phyloP scores from a whole-genome alignment of 53 echinoderm and acorn worm species.

The Arbacia lixula region DNA sequence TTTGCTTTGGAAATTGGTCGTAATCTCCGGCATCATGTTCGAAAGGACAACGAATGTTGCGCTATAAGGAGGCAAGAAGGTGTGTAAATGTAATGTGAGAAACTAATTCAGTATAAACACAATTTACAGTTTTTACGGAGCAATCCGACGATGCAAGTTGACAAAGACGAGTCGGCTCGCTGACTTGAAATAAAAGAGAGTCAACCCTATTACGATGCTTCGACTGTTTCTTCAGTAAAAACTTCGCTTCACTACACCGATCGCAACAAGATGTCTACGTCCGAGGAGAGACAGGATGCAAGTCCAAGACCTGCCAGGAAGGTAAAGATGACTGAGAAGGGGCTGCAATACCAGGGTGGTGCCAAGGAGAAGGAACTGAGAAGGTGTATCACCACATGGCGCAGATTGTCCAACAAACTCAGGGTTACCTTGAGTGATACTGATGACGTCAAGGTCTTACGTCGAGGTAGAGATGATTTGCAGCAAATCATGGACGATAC shows the following conservation, averaged over 20 bases:
- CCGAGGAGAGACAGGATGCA: not conserved
- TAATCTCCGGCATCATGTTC: too few relatives aligned
- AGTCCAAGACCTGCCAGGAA: not conserved
- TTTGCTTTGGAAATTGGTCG: too few relatives aligned
- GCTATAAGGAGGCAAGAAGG: too few relatives aligned
- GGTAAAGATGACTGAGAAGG: not conserved
- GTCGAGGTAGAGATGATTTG: not conserved
- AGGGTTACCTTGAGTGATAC: not conserved
- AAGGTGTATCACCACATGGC: too few relatives aligned
- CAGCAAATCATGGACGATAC: not conserved
- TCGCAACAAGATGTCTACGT: conserved; percentile 1
- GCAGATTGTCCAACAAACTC: not conserved
- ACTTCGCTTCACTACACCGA: not conserved
- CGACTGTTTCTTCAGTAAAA: conserved; percentile 2
- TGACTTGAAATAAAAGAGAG: too few relatives aligned
- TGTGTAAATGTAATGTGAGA: too few relatives aligned
- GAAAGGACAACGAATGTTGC: too few relatives aligned
- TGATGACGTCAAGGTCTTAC: not conserved
- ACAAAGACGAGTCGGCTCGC: too few relatives aligned
- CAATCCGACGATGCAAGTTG: too few relatives aligned
- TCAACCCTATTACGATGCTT: too few relatives aligned
- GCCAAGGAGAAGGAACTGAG: not conserved
- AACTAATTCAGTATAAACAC: too few relatives aligned
- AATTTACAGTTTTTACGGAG: too few relatives aligned
- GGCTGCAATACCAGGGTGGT: not conserved